Evolutionary conservation across 2,888 invertebrate genomes (phyloP), one percentile per base, ranked within the genome.

Genomic region (Lithophane leautieri): DNA sequence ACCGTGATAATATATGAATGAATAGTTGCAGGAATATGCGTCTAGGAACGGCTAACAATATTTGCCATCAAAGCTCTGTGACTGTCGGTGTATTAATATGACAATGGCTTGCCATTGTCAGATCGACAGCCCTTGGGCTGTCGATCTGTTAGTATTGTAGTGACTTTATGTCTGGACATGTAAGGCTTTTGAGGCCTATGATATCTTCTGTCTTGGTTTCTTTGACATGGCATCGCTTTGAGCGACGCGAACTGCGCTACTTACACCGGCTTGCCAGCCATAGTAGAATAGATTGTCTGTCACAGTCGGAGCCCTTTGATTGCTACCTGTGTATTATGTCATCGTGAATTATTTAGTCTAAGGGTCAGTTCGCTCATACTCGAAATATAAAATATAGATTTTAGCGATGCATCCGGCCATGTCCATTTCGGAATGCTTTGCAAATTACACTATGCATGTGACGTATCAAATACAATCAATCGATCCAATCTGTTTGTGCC

Each of bases 391-490:
- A 34, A 34, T 34, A 34, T 34, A 50, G 9, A 50, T 63, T 65
- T 52, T 28, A 16, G 19, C 14, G 54, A 8, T 61, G 19, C 28
- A 61, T n/a, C 6, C 19, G 50, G 50, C 14, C 40, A 66, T n/a
- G 14, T 66, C 28, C 54, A 54, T 42, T 61, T 52, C 61, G 1
- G 40, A 50, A 14, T 9, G 12, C 16, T 52, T 4, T 50, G 58
- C 40, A 34, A 34, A 1, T 34, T 34, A 2, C 34, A 25, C 14
- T 34, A 12, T 58, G 52, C 58, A 40, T 42, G 74, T 63, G 61
- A 56, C n/a, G 11, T 25, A n/a, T 44, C 34, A 7, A 44, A 54
- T 58, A 67, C 56, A 75, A 56, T 76, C 34, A 67, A 47, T 63
- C 47, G 12, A 58, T 58, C 34, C 9, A 63, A 40, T 76, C 40